These are phyloP conservation scores for Drosophila yooni DNA, from an alignment of 2,888 invertebrate species.

Conservation along the genomic window DNA sequence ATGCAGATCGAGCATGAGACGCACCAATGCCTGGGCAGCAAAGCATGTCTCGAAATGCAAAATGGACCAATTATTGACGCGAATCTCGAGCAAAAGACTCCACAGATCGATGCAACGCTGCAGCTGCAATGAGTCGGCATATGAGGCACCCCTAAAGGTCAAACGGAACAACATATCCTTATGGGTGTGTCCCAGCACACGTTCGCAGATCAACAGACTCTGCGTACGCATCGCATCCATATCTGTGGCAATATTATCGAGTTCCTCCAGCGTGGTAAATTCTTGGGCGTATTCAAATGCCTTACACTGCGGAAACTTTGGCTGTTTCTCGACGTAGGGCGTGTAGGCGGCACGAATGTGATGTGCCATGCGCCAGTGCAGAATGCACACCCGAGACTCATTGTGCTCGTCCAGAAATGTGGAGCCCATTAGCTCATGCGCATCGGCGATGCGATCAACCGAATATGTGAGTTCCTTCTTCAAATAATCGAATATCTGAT, in stretches of 20 bases:
- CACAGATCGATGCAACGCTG: slow-evolving; percentile 95
- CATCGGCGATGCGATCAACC: slow-evolving; percentile 91
- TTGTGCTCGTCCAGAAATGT: slow-evolving; percentile 95
- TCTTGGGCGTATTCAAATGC: slow-evolving; percentile 90
- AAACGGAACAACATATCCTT: slow-evolving; percentile 94
- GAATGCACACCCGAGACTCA: slow-evolving; percentile 89
- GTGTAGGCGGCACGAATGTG: slow-evolving; percentile 86
- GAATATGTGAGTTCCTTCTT: slow-evolving; percentile 88
- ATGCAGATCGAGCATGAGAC: slow-evolving; percentile 91
- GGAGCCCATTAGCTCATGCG: slow-evolving; percentile 93
- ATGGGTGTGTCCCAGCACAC: slow-evolving; percentile 93
- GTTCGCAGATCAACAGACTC: slow-evolving; percentile 93
- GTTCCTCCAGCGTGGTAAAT: slow-evolving; percentile 90
- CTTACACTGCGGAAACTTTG: slow-evolving; percentile 86
- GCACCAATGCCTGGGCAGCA: slow-evolving; percentile 93
- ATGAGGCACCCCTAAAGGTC: slow-evolving; percentile 90
- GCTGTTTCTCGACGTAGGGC: slow-evolving; percentile 81
- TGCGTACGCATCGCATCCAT: slow-evolving; percentile 94
- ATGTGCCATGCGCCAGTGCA: slow-evolving; percentile 93
- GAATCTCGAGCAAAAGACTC: slow-evolving; percentile 92
- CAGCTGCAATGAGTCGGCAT: slow-evolving; percentile 90
- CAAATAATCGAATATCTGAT: slow-evolving; percentile 90
- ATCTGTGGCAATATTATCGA: slow-evolving; percentile 91
- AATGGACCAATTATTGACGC: slow-evolving; percentile 92
- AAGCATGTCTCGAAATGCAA: slow-evolving; percentile 93